These are phyloP conservation scores for Gadopsis marmoratus DNA, from an alignment of 2,797 vertebrate species.

Conservation along the genomic window DNA sequence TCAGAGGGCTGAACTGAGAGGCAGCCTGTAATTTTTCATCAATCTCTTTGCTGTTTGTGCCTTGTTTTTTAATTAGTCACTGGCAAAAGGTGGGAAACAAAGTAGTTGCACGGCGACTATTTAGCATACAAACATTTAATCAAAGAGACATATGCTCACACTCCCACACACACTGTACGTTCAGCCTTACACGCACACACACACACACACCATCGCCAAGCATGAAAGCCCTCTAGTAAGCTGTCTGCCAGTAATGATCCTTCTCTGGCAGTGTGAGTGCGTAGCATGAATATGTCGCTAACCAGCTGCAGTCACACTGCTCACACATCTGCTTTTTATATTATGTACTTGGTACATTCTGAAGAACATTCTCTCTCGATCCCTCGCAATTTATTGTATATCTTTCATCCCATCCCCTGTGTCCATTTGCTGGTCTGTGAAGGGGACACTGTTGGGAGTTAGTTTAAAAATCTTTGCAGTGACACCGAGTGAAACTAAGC, in stretches of 20 bases:
- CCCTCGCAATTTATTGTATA: constrained; percentile 67
- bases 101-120: constrained; percentile 36
- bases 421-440: constrained; percentile 53
- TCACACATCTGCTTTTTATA: constrained; percentile 87
- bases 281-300: constrained; percentile 81
- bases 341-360: constrained; percentile 85
- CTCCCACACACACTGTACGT: constrained; percentile 16
- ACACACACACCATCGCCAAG: constrained; percentile 42
- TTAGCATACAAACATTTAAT: constrained; percentile 53
- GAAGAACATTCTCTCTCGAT: constrained; percentile 64
- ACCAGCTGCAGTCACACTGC: constrained; percentile 83
- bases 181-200: constrained; percentile 18
- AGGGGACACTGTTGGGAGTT: constrained; percentile 49
- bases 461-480: constrained; percentile 40
- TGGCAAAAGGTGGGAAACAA: constrained; percentile 43
- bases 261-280: constrained; percentile 71
- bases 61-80: constrained; percentile 68
- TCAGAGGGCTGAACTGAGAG: constrained; percentile 57
- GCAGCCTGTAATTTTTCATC: constrained; percentile 50
- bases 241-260: constrained; percentile 81
- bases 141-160: constrained; percentile 40
- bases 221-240: constrained; percentile 74
- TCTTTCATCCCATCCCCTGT: constrained; percentile 60
- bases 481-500: constrained; percentile 44
- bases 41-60: constrained; percentile 51